Conservation (phyloP, 2,797 vertebrate genomes). For the Rhyacichthys aspro region DNA sequence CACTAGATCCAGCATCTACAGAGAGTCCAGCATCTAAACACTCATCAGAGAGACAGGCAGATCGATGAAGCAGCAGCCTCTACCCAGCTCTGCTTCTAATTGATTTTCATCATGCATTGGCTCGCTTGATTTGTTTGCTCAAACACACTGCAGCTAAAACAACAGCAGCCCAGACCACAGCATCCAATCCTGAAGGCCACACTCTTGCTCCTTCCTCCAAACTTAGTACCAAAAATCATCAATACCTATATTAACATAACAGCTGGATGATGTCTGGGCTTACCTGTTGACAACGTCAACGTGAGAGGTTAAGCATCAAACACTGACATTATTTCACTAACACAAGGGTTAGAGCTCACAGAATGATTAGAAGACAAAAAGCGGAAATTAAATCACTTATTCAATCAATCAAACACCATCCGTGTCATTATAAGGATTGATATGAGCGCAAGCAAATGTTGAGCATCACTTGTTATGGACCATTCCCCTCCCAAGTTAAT, state of each 20-base stretch:
- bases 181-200: constrained; percentile 1
- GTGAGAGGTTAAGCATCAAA: constrained; percentile 52
- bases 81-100: constrained; percentile 32
- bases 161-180: constrained; percentile 69
- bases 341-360: constrained; percentile 36
- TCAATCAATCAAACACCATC: constrained; percentile 26
- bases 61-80: constrained; percentile 37
- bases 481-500: constrained; percentile 46
- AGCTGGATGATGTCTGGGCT: constrained; percentile 61
- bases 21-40: constrained; percentile 25
- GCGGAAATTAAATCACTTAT: constrained; percentile 37
- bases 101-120: constrained; percentile 57
- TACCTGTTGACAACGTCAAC: constrained; percentile 55
- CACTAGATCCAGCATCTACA: constrained; percentile 19
- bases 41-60: constrained; percentile 33
- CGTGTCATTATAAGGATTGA: constrained; percentile 38
- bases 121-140: constrained; percentile 22
- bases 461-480: constrained; percentile 11
- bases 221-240: too few relatives aligned
- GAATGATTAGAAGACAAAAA: constrained; percentile 25
- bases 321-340: constrained; percentile 53
- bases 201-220: neutral
- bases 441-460: constrained; percentile 36
- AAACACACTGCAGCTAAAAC: constrained; percentile 34
- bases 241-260: neutral